A percentile compares a stretch with the other conserved stretches of the same genome.
phyloP scores from a whole-genome alignment of 2,113 vertebrate genomes.

The Neomonachus schauinslandi region DNA sequence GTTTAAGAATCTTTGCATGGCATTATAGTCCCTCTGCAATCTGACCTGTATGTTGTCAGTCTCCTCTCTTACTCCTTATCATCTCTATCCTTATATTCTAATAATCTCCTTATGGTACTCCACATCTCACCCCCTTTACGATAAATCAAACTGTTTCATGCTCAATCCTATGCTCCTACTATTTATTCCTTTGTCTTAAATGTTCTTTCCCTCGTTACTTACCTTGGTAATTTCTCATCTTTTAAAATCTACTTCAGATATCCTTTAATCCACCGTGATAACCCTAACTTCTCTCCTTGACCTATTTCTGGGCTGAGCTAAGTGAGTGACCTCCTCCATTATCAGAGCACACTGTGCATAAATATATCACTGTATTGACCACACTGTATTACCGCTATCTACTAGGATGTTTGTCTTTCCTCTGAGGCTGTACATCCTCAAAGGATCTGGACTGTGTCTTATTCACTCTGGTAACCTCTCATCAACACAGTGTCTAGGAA shows the following conservation, averaged over 20 bases:
- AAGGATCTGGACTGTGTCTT: constrained; percentile 1
- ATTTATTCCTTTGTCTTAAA: neutral
- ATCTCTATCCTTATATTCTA: neutral
- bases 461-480: neutral
- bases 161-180: neutral
- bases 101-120: neutral
- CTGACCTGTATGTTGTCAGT: neutral
- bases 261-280: neutral
- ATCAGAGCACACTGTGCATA: neutral
- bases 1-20: constrained; percentile 34
- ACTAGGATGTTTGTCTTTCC: neutral
- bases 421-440: neutral
- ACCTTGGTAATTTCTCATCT: neutral
- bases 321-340: neutral
- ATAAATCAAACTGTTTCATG: neutral
- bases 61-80: neutral
- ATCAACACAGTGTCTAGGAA: neutral
- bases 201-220: neutral
- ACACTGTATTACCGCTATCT: neutral
- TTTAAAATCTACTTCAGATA: neutral
- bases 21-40: neutral
- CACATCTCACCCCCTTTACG: neutral
- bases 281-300: neutral
- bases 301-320: neutral
- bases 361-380: neutral